Evolutionary conservation across 2,113 vertebrate species (phyloP), one percentile per base, ranked within the genome.

Genomic region (Parotia lawesii): DNA sequence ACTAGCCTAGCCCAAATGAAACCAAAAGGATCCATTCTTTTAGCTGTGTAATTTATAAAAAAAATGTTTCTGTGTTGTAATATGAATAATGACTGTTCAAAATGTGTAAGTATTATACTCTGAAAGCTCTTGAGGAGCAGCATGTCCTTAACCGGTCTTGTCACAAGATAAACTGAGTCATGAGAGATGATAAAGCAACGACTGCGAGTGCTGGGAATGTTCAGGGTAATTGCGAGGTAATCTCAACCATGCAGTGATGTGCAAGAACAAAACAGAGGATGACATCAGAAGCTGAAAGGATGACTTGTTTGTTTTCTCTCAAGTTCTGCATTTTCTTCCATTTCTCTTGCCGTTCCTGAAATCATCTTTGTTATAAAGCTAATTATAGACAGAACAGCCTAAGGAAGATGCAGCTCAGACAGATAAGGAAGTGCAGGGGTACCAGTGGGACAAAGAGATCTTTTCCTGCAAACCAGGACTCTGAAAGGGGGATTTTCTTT

Each of bases 141-240:
- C 64, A n/a, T 15, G 18, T 50, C 58, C 31, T 65, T 61, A 35
- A 48, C 35, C 1, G 0, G 33, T 48, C 29, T 78, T 91, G n/a
- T 79, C 65, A 51, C 27, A 42, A 77, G 51, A 42, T 31, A 67
- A 73, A 77, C n/a, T 18, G 38, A 69, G 42, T 77, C 48, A 37
- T 2, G 3, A 44, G 84, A 75, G 70, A 21, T 1, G 23, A 38
- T 57, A 33, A 61, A 76, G 57, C 67, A 69, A 7, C 0, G 0
- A 44, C 40, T 33, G 4, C 0, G 0, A 74, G 51, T 29, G 50
- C 61, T 78, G 74, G 40, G 48, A 60, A 7, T 1, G 5, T 15
- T 73, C 18, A 22, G 74, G 24, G 38, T 21, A 50, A 24, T 29
- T 28, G 22, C 5, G 2, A 50, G 28, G 45, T 37, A 31, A 65